These are phyloP conservation scores for Melikaiella ostensackeni DNA, from an alignment of 2,888 invertebrate genomes.

Conservation along the genomic window DNA sequence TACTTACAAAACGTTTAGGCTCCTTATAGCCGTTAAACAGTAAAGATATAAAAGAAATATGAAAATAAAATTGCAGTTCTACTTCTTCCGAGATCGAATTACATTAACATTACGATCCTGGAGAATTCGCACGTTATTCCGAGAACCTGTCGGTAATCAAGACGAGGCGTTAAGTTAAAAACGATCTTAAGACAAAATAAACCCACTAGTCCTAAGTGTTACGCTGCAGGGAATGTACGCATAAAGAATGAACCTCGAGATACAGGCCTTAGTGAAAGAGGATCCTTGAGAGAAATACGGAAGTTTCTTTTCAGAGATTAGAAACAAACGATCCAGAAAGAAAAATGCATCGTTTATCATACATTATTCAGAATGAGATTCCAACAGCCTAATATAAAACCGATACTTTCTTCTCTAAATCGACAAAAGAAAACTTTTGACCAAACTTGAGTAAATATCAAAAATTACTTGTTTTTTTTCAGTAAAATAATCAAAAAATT, in stretches of 20 bases:
- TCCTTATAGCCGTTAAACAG: neutral
- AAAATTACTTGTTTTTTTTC: no score
- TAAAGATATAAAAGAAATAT: conserved; percentile 10
- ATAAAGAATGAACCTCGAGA: conserved; percentile 30
- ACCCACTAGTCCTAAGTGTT: conserved; percentile 30
- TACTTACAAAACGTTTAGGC: neutral
- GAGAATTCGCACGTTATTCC: conserved; percentile 35
- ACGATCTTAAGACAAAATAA: conserved; percentile 28
- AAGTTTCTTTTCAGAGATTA: neutral
- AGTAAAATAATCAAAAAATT: no score
- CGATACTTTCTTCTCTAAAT: neutral
- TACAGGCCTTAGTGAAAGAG: conserved; percentile 7
- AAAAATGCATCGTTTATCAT: conserved; percentile 1
- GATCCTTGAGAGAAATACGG: conserved; percentile 28
- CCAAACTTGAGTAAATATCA: neutral
- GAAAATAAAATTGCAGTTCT: conserved; percentile 27
- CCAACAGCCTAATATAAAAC: neutral
- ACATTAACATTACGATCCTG: conserved; percentile 1
- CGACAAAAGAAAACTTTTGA: neutral
- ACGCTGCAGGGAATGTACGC: conserved; percentile 18
- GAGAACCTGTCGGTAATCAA: conserved; percentile 35
- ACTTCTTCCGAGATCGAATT: conserved; percentile 19
- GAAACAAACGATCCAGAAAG: conserved; percentile 3
- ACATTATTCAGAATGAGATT: conserved; percentile 1
- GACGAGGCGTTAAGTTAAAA: conserved; percentile 19